A percentile compares a stretch with the other conserved stretches of the same genome.
Conservation (phyloP, 2,113 vertebrate species). For the Strigops habroptila region DNA sequence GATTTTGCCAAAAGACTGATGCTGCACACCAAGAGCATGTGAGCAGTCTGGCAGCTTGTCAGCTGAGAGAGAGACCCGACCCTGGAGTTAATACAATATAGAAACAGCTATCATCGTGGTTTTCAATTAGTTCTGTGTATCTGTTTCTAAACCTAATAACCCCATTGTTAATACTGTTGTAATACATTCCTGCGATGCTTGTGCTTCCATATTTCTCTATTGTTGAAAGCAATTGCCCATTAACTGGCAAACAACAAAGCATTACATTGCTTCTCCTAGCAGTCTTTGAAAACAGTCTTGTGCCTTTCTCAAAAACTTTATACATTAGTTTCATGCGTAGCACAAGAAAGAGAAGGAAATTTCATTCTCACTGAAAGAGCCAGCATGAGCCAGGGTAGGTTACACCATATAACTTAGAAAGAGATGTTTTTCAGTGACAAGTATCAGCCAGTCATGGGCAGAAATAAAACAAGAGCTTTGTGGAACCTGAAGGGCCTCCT, state of each 20-base stretch:
- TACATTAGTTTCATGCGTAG: not conserved
- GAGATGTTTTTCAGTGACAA: not conserved
- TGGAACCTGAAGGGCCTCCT: not conserved
- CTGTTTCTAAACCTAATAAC: not conserved
- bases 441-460: not conserved
- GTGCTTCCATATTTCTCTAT: not conserved
- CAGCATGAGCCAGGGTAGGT: not conserved
- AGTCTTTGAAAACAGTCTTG: not conserved
- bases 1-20: not conserved
- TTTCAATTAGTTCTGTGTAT: not conserved
- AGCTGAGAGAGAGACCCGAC: not conserved
- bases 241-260: not conserved
- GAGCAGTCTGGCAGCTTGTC: not conserved
- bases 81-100: not conserved
- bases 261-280: not conserved
- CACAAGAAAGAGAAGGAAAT: not conserved
- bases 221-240: not conserved
- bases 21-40: accelerated
- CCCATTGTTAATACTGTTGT: not conserved
- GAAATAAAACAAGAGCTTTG: not conserved
- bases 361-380: not conserved
- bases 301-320: not conserved
- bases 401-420: not conserved
- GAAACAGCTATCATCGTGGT: not conserved
- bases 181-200: not conserved